Conservation (phyloP, 2,888 invertebrate species). For the Plebejus melissa region DNA sequence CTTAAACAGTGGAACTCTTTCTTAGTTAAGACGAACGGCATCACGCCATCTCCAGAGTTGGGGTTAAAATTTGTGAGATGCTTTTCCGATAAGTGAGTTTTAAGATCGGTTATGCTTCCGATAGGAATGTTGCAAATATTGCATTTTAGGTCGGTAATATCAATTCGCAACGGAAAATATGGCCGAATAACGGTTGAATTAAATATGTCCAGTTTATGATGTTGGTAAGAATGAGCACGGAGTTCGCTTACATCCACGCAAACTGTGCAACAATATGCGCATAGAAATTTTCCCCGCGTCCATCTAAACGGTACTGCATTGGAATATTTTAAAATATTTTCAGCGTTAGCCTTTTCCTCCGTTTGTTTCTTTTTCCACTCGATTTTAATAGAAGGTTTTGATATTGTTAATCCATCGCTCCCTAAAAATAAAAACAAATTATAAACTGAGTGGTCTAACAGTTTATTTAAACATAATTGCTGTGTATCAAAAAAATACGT, state of each 20-base stretch:
- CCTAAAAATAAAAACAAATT: constrained; percentile 55
- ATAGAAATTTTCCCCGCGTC: constrained; percentile 57
- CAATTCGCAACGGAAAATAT: constrained; percentile 55
- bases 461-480: constrained; percentile 5
- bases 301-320: constrained; percentile 60
- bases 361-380: constrained; percentile 52
- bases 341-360: constrained; percentile 56
- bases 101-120: constrained; percentile 44
- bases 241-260: constrained; percentile 46
- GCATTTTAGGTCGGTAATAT: constrained; percentile 53
- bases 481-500: neutral
- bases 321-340: constrained; percentile 53
- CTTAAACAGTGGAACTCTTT: constrained; percentile 51
- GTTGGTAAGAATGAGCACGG: constrained; percentile 46
- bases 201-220: constrained; percentile 51
- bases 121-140: constrained; percentile 44
- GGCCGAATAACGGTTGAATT: constrained; percentile 47
- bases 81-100: constrained; percentile 46
- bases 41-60: constrained; percentile 50
- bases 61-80: constrained; percentile 45
- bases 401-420: constrained; percentile 39
- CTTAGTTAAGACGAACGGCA: constrained; percentile 53
- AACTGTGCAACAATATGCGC: constrained; percentile 52
- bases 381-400: constrained; percentile 39
- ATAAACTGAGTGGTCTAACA: constrained; percentile 6